Conservation (phyloP, 2,797 vertebrate species). For the Labroides dimidiatus region DNA sequence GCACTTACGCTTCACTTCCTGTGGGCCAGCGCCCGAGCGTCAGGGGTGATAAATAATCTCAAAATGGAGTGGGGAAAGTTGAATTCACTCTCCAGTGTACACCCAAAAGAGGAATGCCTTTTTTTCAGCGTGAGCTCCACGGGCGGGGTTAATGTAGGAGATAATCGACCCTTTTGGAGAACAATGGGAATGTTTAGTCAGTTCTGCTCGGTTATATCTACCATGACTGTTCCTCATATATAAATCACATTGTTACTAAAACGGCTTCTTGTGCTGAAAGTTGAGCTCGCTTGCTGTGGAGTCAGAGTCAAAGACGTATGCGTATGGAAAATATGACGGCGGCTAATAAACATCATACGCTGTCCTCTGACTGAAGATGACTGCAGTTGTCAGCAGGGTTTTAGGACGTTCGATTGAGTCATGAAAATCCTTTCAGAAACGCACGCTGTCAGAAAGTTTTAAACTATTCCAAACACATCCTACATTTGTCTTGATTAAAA, state of each 20-base stretch:
- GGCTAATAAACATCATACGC: slow-evolving; percentile 61
- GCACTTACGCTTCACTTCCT: slow-evolving; percentile 87
- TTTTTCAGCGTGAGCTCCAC: slow-evolving; percentile 15
- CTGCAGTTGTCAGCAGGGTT: slow-evolving; percentile 55
- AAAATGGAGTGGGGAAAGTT: slow-evolving; percentile 70
- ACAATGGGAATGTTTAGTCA: slow-evolving; percentile 58
- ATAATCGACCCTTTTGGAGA: slow-evolving; percentile 44
- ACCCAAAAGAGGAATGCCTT: slow-evolving; percentile 38
- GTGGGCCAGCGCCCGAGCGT: slow-evolving; percentile 67
- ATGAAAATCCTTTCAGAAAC: slow-evolving; percentile 42
- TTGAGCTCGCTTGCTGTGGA: slow-evolving; percentile 53
- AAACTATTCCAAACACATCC: slow-evolving; percentile 18
- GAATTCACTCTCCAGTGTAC: slow-evolving; percentile 47
- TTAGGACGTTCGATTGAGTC: slow-evolving; percentile 56
- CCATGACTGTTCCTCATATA: slow-evolving; percentile 60
- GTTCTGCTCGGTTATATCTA: slow-evolving; percentile 58
- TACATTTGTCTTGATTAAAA: slow-evolving; percentile 45
- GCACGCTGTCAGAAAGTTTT: slow-evolving; percentile 36
- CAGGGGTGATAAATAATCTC: slow-evolving; percentile 78
- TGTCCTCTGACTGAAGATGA: slow-evolving; percentile 49
- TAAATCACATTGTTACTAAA: slow-evolving; percentile 56
- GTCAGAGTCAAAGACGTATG: slow-evolving; percentile 37
- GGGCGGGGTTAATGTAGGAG: slow-evolving; percentile 49
- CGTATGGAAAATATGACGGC: slow-evolving; percentile 70
- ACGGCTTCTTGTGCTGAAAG: slow-evolving; percentile 38